Percentiles rank a stretch among this genome's conserved stretches.
phyloP scores from a whole-genome alignment of 2,888 invertebrate genomes.

The Ramazzottius varieornatus region DNA sequence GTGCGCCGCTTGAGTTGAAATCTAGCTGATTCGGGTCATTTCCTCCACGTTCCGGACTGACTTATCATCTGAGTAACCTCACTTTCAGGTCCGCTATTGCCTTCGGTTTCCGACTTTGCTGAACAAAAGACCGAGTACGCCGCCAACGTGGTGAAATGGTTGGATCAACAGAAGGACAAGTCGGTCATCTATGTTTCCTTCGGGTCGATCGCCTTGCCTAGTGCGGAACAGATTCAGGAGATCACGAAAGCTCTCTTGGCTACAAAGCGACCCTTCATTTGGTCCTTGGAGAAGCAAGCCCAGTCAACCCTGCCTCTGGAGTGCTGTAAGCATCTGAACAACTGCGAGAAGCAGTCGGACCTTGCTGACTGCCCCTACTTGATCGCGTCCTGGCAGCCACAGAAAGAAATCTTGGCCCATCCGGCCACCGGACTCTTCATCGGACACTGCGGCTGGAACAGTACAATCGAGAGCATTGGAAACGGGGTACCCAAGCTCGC shows the following conservation, averaged over 20 bases:
- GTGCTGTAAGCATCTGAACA: background rate
- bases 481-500: background rate
- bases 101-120: no score
- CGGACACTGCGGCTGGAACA: constrained; percentile 2
- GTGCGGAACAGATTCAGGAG: background rate
- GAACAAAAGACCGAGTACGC: background rate
- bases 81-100: no score
- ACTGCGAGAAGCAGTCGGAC: background rate
- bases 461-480: background rate
- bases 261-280: background rate
- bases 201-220: background rate
- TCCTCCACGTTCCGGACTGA: background rate
- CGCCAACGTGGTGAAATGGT: background rate
- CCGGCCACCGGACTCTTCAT: background rate
- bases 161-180: background rate
- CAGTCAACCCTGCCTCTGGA: background rate
- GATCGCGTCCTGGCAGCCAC: background rate
- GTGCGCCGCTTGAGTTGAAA: no score
- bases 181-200: background rate
- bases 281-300: background rate
- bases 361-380: no score
- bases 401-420: background rate
- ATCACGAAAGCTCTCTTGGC: background rate
- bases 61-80: no score
- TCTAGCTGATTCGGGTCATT: background rate